Conservation (phyloP, 2,888 invertebrate genomes). For the Dione juno region DNA sequence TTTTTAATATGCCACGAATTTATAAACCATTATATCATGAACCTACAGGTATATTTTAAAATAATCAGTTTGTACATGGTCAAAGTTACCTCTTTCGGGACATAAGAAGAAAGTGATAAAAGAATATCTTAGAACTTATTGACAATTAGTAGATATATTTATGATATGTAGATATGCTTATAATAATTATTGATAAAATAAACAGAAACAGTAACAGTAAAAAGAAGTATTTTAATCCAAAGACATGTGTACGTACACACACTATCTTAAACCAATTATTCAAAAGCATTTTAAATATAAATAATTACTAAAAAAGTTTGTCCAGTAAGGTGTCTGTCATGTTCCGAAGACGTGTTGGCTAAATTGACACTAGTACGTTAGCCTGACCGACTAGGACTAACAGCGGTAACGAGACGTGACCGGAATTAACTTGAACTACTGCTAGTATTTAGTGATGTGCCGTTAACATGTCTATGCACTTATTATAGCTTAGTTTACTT, state of each 20-base stretch:
- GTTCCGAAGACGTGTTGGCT: background rate
- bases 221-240: too few relatives aligned
- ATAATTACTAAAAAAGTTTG: background rate
- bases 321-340: background rate
- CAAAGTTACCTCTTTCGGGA: too few relatives aligned
- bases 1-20: too few relatives aligned
- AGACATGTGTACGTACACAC: too few relatives aligned
- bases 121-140: too few relatives aligned
- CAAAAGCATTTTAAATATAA: background rate
- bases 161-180: background rate
- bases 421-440: slow-evolving; percentile 67
- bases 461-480: slow-evolving; percentile 21
- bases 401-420: slow-evolving; percentile 70
- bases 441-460: slow-evolving; percentile 45
- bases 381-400: slow-evolving; percentile 56
- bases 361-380: slow-evolving; percentile 41
- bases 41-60: too few relatives aligned
- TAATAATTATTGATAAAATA: background rate
- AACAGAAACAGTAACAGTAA: background rate
- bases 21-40: too few relatives aligned
- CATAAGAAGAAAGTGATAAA: too few relatives aligned
- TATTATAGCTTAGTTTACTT: background rate
- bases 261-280: background rate
- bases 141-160: too few relatives aligned
- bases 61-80: too few relatives aligned